Base-by-base conservation (phyloP, 2,113 vertebrate species). In the Archocentrus centrarchus region DNA sequence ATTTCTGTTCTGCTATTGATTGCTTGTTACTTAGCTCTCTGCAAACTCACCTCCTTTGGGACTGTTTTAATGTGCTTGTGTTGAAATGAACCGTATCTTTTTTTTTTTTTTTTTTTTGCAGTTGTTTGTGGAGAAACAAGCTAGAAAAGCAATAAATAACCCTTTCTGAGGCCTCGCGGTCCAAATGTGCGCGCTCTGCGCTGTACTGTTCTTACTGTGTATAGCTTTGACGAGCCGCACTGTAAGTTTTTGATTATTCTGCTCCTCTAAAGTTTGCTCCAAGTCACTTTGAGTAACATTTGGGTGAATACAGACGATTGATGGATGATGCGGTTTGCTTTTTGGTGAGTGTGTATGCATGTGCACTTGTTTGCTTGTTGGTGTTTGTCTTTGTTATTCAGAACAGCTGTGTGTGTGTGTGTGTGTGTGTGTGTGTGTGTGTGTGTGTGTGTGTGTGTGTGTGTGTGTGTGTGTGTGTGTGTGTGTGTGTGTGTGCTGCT, bases 281-380 rank as follows among this genome's bases (percentile, higher is more conserved):
- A 84, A 88, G 79, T 89, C 70, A 68, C 63, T 89, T 76, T 59
- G 58, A 82, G 85, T 59, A 80, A 58, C 24, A 27, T 89, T 80
- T 81, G 77, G 79, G 27, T 27, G 84, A 80, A 79, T 44, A 55
- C 75, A 75, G 81, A 86, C 59, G 11, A 37, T 61, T 87, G 83
- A 92, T 84, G 85, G 83, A 89, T 86, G 83, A 86, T 90, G 88
- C 81, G 92, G 92, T 41, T 90, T 66, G 75, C 60, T 81, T 77
- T 59, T 91, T 77, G 79, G 60, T 60, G 9, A 75, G 7, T 60
- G 66, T 55, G 41, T 30, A 13, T 50, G 24, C 47, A 63, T 79
- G 11, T 11, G 37, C 73, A 82, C 82, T 89, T 85, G 91, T 90
- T 85, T 80, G 75, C 84, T 20, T 50, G 59, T 75, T 84, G 64